Evolutionary conservation across 2,888 invertebrate genomes (phyloP).

Genomic region (Saturnia japonica): DNA sequence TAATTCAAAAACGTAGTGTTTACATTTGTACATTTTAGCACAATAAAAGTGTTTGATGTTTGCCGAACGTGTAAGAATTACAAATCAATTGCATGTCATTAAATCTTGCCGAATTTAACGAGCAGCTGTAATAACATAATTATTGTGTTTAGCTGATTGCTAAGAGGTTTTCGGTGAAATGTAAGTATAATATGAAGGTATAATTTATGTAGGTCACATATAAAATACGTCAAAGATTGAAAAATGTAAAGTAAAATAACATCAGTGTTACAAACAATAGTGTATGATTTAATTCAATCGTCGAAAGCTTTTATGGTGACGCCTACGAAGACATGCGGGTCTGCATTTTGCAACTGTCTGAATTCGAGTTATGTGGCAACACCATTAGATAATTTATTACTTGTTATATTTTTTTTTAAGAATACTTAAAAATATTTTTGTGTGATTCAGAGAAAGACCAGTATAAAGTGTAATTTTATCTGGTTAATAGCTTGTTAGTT

Average conservation of each 20-base stretch:
- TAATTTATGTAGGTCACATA: conserved; percentile 20
- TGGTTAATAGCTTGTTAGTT: not conserved
- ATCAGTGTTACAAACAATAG: conserved; percentile 16
- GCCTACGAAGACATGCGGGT: conserved; percentile 19
- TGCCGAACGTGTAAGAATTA: conserved; percentile 15
- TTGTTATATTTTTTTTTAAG: conserved; percentile 7
- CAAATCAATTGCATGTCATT: conserved; percentile 8
- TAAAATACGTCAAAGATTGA: conserved; percentile 7
- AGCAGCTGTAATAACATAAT: conserved; percentile 20
- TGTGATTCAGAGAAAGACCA: conserved; percentile 1
- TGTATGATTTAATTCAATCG: conserved; percentile 21
- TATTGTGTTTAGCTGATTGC: not conserved
- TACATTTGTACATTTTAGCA: conserved; percentile 5
- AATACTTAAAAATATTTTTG: conserved; percentile 1
- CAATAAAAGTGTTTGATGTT: conserved; percentile 18
- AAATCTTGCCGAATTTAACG: not conserved
- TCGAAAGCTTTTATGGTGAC: conserved; percentile 22
- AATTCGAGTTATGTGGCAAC: conserved; percentile 21
- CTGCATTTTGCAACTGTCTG: conserved; percentile 24
- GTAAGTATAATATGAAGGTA: conserved; percentile 4
- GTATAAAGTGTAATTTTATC: not conserved
- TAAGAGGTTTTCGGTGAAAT: conserved; percentile 14
- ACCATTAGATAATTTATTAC: conserved; percentile 20
- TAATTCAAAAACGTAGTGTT: conserved; percentile 2
- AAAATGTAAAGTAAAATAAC: conserved; percentile 11